Base-by-base conservation (phyloP, 2,888 invertebrate genomes). In the Schizotus pectinicornis region DNA sequence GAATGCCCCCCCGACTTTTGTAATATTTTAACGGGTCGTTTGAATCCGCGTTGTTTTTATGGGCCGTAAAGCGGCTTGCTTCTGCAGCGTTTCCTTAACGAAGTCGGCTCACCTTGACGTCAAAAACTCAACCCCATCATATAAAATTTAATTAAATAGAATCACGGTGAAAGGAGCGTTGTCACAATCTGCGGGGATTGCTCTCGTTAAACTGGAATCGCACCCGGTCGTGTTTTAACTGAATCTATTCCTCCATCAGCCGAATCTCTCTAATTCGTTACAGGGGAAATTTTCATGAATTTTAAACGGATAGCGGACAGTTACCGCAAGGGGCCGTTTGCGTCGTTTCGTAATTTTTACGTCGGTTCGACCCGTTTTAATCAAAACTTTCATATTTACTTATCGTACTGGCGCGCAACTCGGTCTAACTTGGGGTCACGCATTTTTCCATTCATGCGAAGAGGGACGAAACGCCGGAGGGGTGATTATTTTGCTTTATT, bases 61-160 rank as follows among this genome's bases (percentile, higher is more conserved):
- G 36, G 33, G 36, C 36, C 48, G 49, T 49, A 49, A 56, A 56
- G 36, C 51, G 30, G 35, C 7, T 12, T 39, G 39, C 22, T 7
- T 55, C 47, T 39, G 46, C 59, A 9, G 37, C 35, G 31, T 37
- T 42, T 48, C 45, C 58, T 52, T 59, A 50, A 50, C 53, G 42
- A 52, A 55, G 49, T 56, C 54, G 42, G 45, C 63, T 62, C 56
- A 66, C 68, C 67, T 64, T 59, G 54, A 54, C 53, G 55, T 46
- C 59, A 61, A 61, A n/a, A 59, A 56, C 52, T 61, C 65, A 56
- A 52, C 59, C 62, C 59, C 60, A 49, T 66, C 64, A 61, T 63
- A 66, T 64, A 65, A 66, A 65, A 68, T 67, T 68, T 68, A 68
- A 72, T 69, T 70, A 65, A 69, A 70, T 61, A 48, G 62, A 63